Percentiles rank a stretch among this genome's conserved stretches.
These are phyloP conservation scores for Oedothorax gibbosus DNA, from an alignment of 1,140 invertebrate genomes.

Conservation along the genomic window DNA sequence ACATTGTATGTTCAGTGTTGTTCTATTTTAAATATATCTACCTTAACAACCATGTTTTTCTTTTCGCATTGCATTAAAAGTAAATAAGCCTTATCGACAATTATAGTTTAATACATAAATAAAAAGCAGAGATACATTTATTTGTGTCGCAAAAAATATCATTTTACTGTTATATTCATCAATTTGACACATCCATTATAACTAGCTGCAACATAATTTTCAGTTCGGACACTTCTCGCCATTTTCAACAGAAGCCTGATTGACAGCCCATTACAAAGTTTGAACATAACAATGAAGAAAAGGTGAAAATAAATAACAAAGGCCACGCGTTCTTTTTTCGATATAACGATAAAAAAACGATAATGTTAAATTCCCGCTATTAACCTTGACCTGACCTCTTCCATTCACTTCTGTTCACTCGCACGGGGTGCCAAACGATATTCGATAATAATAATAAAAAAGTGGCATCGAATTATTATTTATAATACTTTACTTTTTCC, in stretches of 20 bases:
- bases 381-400: slow-evolving; percentile 54
- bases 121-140: too few relatives aligned
- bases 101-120: too few relatives aligned
- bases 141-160: too few relatives aligned
- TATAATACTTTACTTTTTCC: slow-evolving; percentile 11
- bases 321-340: not conserved
- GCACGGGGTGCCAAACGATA: slow-evolving; percentile 24
- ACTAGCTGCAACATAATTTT: not conserved
- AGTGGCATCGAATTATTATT: slow-evolving; percentile 34
- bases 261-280: slow-evolving; percentile 45
- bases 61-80: too few relatives aligned
- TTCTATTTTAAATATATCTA: too few relatives aligned
- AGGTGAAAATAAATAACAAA: not conserved
- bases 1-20: too few relatives aligned
- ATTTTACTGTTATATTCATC: too few relatives aligned
- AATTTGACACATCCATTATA: slow-evolving; percentile 21
- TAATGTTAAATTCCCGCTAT: slow-evolving; percentile 57
- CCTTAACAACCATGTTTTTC: too few relatives aligned
- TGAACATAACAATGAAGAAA: slow-evolving; percentile 33
- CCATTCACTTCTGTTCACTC: slow-evolving; percentile 5
- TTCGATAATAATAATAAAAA: too few relatives aligned
- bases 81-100: too few relatives aligned
- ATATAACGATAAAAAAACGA: slow-evolving; percentile 27
- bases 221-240: not conserved
- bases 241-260: not conserved